Percentiles rank a stretch among this genome's conserved stretches.
Conservation (phyloP, 2,888 invertebrate species). For the Caenorhabditis imperialis region DNA sequence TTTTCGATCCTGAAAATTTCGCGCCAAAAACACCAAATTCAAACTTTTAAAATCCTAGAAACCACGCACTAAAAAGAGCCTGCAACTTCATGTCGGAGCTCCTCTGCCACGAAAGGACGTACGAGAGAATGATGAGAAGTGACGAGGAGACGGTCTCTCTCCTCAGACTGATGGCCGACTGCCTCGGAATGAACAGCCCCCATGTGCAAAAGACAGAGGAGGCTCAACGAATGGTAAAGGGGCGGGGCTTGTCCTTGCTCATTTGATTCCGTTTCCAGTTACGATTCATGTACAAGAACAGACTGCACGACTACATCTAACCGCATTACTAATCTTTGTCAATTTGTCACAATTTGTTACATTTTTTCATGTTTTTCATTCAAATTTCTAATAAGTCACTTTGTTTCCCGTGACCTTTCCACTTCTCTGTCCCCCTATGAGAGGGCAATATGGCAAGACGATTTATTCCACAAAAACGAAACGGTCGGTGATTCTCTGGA, state of each 20-base stretch:
- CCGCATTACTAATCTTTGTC: background rate
- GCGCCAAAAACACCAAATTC: too few species aligned
- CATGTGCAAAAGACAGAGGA: constrained; percentile 29
- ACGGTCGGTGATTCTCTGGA: too few species aligned
- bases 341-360: too few species aligned
- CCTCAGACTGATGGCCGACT: constrained; percentile 12
- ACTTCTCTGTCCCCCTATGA: too few species aligned
- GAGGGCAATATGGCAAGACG: too few species aligned
- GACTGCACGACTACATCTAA: constrained; percentile 12
- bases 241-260: background rate
- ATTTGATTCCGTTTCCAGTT: constrained; percentile 12
- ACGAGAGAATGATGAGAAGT: too few species aligned
- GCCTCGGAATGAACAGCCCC: constrained; percentile 22
- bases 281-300: constrained; percentile 14
- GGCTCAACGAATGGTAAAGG: constrained; percentile 22
- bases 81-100: constrained; percentile 13
- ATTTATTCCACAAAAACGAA: too few species aligned
- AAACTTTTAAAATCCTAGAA: constrained; percentile 1
- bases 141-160: too few species aligned
- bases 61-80: constrained; percentile 3
- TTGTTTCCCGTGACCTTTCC: too few species aligned
- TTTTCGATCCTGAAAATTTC: too few species aligned
- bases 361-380: too few species aligned
- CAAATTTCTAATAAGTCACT: too few species aligned
- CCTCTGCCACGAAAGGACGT: background rate